phyloP scores from a whole-genome alignment of 2,888 invertebrate genomes.

The Orthosia incerta region DNA sequence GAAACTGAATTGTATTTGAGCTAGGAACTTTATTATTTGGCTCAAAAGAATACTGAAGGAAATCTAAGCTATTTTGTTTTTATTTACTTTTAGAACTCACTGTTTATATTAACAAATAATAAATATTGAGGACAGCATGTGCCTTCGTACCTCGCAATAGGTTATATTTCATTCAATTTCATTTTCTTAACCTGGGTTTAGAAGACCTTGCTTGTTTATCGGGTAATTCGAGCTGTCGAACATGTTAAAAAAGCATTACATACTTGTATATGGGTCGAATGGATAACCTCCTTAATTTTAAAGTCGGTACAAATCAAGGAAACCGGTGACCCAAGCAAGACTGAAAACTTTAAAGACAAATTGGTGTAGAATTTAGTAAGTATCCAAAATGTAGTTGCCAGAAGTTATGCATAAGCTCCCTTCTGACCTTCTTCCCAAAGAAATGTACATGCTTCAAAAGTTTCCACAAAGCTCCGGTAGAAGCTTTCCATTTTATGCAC shows the following conservation, averaged over 20 bases:
- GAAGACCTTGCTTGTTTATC: neutral
- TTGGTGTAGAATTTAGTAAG: neutral
- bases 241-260: neutral
- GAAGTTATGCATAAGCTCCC: conserved; percentile 43
- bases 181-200: neutral
- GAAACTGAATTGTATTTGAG: conserved; percentile 54
- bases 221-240: neutral
- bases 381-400: conserved; percentile 27
- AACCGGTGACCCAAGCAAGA: neutral
- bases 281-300: too few species aligned
- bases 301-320: neutral
- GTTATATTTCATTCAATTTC: neutral
- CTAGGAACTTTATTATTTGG: conserved; percentile 14
- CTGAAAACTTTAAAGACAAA: neutral
- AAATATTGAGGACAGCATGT: neutral
- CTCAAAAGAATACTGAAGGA: conserved; percentile 1
- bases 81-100: neutral
- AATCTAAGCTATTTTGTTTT: conserved; percentile 8
- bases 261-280: too few species aligned
- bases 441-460: conserved; percentile 56
- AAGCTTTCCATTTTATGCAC: conserved; percentile 56
- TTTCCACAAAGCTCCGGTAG: conserved; percentile 37
- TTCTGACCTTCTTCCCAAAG: conserved; percentile 37
- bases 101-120: neutral
- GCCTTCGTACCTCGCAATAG: neutral